These are phyloP conservation scores for Cromileptes altivelis DNA, from an alignment of 2,113 vertebrate species.

Conservation along the genomic window DNA sequence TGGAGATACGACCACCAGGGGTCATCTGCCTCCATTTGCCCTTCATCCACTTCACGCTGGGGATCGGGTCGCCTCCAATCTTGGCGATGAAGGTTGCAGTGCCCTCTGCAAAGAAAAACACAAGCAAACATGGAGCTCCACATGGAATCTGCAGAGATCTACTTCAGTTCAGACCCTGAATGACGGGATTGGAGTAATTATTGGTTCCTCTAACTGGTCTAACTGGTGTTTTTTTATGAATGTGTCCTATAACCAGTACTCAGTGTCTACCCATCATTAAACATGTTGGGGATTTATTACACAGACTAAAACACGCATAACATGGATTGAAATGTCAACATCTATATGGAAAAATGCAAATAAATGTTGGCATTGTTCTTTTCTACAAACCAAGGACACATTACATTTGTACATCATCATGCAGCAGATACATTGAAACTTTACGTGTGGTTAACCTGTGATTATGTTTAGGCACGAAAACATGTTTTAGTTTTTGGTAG, in stretches of 20 bases:
- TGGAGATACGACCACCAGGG: slow-evolving; percentile 91
- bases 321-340: too few species aligned
- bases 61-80: slow-evolving; percentile 96
- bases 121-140: background rate
- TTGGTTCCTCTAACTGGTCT: background rate
- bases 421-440: too few species aligned
- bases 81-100: slow-evolving; percentile 95
- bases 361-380: too few species aligned
- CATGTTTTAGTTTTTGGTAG: too few species aligned
- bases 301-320: too few species aligned
- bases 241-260: background rate
- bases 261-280: background rate
- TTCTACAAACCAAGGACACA: too few species aligned
- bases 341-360: too few species aligned
- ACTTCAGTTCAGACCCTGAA: background rate
- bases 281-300: background rate
- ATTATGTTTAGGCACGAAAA: too few species aligned
- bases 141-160: background rate
- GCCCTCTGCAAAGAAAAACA: slow-evolving; percentile 84
- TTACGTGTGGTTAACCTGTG: too few species aligned
- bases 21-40: slow-evolving; percentile 98
- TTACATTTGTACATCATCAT: too few species aligned
- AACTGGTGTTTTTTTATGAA: background rate
- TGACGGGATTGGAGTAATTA: background rate
- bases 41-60: slow-evolving; percentile 97